phyloP scores from a whole-genome alignment of 2,888 invertebrate genomes.

The Acrobasis repandana region DNA sequence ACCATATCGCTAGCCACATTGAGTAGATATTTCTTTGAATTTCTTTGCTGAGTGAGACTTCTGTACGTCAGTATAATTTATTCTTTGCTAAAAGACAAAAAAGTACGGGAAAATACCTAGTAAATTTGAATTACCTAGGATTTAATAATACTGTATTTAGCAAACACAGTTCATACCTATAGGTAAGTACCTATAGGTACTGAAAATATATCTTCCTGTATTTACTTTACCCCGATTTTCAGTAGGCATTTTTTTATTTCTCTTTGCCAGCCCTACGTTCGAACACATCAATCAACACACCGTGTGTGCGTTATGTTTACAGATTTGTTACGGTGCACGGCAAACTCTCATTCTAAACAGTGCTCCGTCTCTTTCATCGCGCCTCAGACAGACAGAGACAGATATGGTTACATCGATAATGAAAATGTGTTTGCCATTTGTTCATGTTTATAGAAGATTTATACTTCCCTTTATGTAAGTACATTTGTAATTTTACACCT shows the following conservation, averaged over 20 bases:
- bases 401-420: conserved; percentile 17
- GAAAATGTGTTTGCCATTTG: conserved; percentile 15
- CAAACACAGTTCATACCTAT: too few relatives aligned
- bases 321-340: conserved; percentile 31
- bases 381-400: not conserved
- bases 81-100: too few relatives aligned
- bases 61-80: too few relatives aligned
- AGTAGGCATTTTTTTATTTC: not conserved
- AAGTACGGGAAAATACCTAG: too few relatives aligned
- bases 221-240: not conserved
- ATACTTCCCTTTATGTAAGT: not conserved
- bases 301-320: conserved; percentile 34
- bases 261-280: conserved; percentile 4
- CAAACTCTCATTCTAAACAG: conserved; percentile 21
- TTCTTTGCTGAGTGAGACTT: too few relatives aligned
- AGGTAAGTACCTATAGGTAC: too few relatives aligned
- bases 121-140: too few relatives aligned
- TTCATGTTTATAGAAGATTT: conserved; percentile 1
- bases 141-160: too few relatives aligned
- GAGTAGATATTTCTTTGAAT: too few relatives aligned
- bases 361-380: conserved; percentile 11
- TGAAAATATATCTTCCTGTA: too few relatives aligned
- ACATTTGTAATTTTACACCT: too few relatives aligned
- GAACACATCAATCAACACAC: conserved; percentile 34
- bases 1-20: too few relatives aligned